Evolutionary conservation across 1,140 invertebrate species (phyloP).

Genomic region (Colletes gigas): DNA sequence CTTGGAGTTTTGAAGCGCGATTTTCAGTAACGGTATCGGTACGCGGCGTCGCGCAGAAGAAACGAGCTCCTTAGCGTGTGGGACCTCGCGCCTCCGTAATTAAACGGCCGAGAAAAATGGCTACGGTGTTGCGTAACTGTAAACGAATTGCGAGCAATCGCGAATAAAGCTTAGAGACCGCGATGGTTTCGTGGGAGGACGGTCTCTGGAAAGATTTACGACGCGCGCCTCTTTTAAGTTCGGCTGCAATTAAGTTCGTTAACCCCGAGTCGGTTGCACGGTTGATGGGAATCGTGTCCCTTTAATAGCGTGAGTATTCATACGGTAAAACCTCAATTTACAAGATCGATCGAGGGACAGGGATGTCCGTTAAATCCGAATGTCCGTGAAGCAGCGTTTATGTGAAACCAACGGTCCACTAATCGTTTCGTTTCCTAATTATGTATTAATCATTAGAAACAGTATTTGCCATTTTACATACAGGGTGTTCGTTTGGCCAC

Average conservation of each 20-base stretch:
- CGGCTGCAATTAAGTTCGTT: neutral
- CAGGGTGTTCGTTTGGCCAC: too few relatives aligned
- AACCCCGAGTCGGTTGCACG: neutral
- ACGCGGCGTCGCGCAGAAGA: neutral
- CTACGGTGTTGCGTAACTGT: constrained; percentile 7
- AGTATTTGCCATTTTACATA: too few relatives aligned
- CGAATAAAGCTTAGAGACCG: neutral
- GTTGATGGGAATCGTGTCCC: too few relatives aligned
- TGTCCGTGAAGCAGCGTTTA: too few relatives aligned
- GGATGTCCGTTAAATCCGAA: too few relatives aligned
- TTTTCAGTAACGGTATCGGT: constrained; percentile 41
- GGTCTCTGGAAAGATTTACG: neutral
- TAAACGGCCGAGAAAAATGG: constrained; percentile 9
- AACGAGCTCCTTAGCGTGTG: constrained; percentile 13
- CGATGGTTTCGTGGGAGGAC: neutral
- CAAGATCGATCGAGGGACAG: too few relatives aligned
- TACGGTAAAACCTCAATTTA: too few relatives aligned
- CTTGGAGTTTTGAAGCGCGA: constrained; percentile 21
- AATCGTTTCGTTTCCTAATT: too few relatives aligned
- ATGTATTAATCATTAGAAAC: too few relatives aligned
- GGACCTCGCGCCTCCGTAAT: constrained; percentile 29
- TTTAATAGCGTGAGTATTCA: too few relatives aligned
- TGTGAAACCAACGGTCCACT: too few relatives aligned
- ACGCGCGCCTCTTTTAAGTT: neutral
- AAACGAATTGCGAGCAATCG: constrained; percentile 29